phyloP scores from a whole-genome alignment of 1,140 invertebrate genomes.

The Drosophila parabipectinata region DNA sequence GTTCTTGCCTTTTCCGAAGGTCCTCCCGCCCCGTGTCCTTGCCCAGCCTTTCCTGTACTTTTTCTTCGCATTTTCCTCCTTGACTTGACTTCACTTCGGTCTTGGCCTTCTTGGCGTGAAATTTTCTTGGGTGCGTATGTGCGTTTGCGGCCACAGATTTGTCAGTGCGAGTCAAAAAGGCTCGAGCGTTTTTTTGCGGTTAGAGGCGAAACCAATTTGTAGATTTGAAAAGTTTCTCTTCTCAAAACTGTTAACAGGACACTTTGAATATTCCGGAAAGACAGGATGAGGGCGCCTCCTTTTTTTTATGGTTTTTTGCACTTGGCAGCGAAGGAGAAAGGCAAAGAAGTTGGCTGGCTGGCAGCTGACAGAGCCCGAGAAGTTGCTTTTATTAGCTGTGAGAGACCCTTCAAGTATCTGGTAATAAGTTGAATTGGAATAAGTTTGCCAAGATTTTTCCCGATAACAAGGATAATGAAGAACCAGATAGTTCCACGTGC shows the following conservation, averaged over 20 bases:
- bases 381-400: conserved; percentile 56
- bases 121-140: conserved; percentile 34
- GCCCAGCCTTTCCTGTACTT: conserved; percentile 8
- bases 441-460: conserved; percentile 39
- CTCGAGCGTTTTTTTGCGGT: conserved; percentile 62
- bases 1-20: conserved; percentile 14
- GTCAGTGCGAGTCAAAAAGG: conserved; percentile 47
- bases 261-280: conserved; percentile 62
- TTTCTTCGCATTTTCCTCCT: conserved; percentile 11
- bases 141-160: conserved; percentile 36
- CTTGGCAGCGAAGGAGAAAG: conserved; percentile 16
- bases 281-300: conserved; percentile 5
- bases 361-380: conserved; percentile 41
- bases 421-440: conserved; percentile 29
- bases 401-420: conserved; percentile 51
- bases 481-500: not conserved
- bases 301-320: conserved; percentile 36
- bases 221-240: conserved; percentile 77
- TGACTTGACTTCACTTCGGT: conserved; percentile 42
- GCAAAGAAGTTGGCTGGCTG: conserved; percentile 30
- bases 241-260: conserved; percentile 73
- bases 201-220: conserved; percentile 81
- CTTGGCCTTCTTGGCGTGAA: conserved; percentile 60
- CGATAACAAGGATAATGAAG: conserved; percentile 27
- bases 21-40: not conserved